Percentiles rank a stretch among this genome's conserved stretches.
These are phyloP conservation scores for Coregonus sp. DNA, from an alignment of 2,797 vertebrate species.

Conservation along the genomic window DNA sequence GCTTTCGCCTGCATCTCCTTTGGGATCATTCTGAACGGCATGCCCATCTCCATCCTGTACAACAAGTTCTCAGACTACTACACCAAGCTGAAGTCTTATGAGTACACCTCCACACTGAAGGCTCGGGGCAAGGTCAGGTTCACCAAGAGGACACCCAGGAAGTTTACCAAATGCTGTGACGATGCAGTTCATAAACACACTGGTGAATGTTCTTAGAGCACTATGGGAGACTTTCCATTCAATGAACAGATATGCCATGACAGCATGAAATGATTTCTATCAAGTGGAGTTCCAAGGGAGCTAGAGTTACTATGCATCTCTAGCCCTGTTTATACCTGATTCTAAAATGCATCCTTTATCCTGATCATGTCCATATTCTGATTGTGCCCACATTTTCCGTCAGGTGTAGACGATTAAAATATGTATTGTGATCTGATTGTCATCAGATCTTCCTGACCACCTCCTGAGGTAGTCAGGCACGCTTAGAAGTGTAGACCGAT, in stretches of 20 bases:
- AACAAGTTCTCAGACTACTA: constrained; percentile 85
- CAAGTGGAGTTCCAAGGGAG: neutral
- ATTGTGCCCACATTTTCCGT: too few relatives aligned
- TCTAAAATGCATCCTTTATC: neutral
- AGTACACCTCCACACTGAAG: constrained; percentile 56
- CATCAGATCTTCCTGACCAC: too few relatives aligned
- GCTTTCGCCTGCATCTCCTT: constrained; percentile 81
- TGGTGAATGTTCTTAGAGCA: neutral
- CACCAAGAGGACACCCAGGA: constrained; percentile 58
- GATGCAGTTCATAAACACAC: neutral
- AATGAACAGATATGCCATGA: neutral
- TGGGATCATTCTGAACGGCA: constrained; percentile 82
- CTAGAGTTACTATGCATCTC: neutral
- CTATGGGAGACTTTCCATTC: neutral
- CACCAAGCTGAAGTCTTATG: constrained; percentile 77
- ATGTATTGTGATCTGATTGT: too few relatives aligned
- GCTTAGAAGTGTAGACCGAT: too few relatives aligned
- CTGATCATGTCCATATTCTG: too few relatives aligned
- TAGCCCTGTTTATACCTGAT: neutral
- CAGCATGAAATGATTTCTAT: neutral
- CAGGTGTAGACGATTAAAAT: too few relatives aligned
- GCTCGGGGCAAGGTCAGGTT: constrained; percentile 64
- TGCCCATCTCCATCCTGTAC: constrained; percentile 84
- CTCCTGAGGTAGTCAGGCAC: too few relatives aligned
- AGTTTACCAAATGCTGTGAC: constrained; percentile 52